phyloP scores from a whole-genome alignment of 2,888 invertebrate genomes.

The Helleia helle region DNA sequence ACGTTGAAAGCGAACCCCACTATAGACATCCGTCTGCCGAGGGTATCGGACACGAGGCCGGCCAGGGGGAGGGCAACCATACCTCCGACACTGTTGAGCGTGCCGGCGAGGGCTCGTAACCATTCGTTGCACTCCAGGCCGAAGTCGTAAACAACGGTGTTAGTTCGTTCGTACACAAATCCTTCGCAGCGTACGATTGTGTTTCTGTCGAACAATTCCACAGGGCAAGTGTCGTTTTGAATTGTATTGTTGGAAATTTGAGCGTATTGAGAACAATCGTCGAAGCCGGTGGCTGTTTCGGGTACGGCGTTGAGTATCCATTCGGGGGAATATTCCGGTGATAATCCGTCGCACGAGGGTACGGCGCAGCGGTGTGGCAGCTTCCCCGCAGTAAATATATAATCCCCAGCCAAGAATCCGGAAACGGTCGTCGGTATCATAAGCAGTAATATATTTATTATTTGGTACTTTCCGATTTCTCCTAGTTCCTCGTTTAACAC shows the following conservation, averaged over 20 bases:
- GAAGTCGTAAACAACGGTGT: slow-evolving; percentile 57
- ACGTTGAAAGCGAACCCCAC: slow-evolving; percentile 55
- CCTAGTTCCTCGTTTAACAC: slow-evolving; percentile 49
- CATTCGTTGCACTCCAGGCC: slow-evolving; percentile 73
- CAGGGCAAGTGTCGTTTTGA: slow-evolving; percentile 32
- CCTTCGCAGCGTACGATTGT: slow-evolving; percentile 40
- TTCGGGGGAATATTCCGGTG: slow-evolving; percentile 39
- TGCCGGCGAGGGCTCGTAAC: slow-evolving; percentile 82
- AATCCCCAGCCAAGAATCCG: slow-evolving; percentile 55
- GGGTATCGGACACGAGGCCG: slow-evolving; percentile 80
- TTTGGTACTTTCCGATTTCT: slow-evolving; percentile 51
- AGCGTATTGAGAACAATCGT: slow-evolving; percentile 47
- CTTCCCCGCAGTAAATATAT: slow-evolving; percentile 53
- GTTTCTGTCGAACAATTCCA: slow-evolving; percentile 40
- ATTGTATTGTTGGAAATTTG: slow-evolving; percentile 26
- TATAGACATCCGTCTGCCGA: slow-evolving; percentile 50
- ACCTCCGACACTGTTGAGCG: slow-evolving; percentile 81
- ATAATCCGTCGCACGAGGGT: slow-evolving; percentile 42
- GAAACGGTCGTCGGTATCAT: slow-evolving; percentile 42
- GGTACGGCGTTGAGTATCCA: slow-evolving; percentile 54
- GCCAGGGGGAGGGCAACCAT: slow-evolving; percentile 79
- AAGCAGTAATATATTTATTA: slow-evolving; percentile 39
- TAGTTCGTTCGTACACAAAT: slow-evolving; percentile 48
- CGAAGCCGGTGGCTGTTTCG: slow-evolving; percentile 37
- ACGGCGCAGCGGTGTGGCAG: slow-evolving; percentile 48